These are phyloP conservation scores for Pyrgilauda ruficollis DNA, from an alignment of 2,113 vertebrate species.

Conservation along the genomic window DNA sequence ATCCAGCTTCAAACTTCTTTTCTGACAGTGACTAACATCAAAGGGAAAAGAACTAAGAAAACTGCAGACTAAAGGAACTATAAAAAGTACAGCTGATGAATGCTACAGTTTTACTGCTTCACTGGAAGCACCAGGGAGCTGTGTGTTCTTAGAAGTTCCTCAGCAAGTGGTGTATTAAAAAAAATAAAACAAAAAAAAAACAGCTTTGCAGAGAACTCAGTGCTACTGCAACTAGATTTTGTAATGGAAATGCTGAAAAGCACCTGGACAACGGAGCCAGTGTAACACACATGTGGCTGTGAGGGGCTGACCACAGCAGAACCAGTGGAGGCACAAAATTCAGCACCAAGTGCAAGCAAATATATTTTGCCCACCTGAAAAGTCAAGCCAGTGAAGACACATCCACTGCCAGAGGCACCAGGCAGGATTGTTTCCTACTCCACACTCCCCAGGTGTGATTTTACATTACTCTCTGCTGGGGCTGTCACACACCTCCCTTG, in stretches of 20 bases:
- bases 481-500: neutral
- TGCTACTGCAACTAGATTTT: neutral
- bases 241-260: neutral
- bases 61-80: neutral
- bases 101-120: neutral
- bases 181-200: neutral
- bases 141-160: neutral
- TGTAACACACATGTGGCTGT: accelerated
- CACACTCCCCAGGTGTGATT: neutral
- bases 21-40: neutral
- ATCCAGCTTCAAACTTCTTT: neutral
- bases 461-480: neutral
- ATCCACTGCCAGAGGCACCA: neutral
- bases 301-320: neutral
- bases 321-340: neutral
- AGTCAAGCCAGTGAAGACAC: neutral
- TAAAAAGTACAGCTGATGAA: neutral
- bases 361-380: neutral
- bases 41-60: neutral
- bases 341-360: neutral
- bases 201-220: neutral
- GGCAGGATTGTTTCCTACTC: neutral
- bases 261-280: neutral
- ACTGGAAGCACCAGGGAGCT: neutral
- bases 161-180: accelerated